phyloP scores from a whole-genome alignment of 37 sponge, comb jelly and placozoan genomes.

The Hormiphora californensis region DNA sequence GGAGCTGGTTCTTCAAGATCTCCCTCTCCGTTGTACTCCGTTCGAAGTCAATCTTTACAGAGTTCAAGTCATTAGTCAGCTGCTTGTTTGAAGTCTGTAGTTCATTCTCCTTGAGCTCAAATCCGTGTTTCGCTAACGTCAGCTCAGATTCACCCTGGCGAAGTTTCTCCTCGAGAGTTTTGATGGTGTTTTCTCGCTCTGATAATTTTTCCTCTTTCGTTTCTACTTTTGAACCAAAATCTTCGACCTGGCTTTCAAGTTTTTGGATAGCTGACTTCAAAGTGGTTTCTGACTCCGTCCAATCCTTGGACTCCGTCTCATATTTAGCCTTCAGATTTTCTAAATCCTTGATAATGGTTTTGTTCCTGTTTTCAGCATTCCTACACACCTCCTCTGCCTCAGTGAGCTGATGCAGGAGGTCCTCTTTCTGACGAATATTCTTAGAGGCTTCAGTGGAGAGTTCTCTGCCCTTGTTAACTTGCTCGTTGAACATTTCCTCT shows the following conservation, averaged over 20 bases:
- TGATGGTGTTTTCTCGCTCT: not conserved
- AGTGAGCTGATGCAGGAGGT: constrained; percentile 18
- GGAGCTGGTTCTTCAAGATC: not conserved
- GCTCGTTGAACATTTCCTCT: constrained; percentile 52
- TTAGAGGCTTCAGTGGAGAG: constrained; percentile 36
- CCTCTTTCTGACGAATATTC: constrained; percentile 44
- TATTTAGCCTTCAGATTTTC: constrained; percentile 13
- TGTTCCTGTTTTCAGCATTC: constrained; percentile 44
- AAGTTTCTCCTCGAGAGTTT: constrained; percentile 7
- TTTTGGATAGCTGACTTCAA: not conserved
- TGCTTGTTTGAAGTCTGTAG: constrained; percentile 25
- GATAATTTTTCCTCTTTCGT: not conserved
- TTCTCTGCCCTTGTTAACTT: constrained; percentile 11
- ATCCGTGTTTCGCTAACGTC: not conserved
- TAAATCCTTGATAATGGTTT: not conserved
- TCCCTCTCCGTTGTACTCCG: not conserved
- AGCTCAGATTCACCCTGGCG: not conserved
- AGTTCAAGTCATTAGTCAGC: not conserved
- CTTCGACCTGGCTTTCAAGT: not conserved
- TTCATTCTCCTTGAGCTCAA: constrained; percentile 33
- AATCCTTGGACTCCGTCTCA: not conserved
- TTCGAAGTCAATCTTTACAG: not conserved
- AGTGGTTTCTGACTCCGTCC: not conserved
- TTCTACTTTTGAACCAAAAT: not conserved
- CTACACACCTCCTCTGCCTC: constrained; percentile 53